Evolutionary conservation across 2,113 vertebrate genomes (phyloP).

Genomic region (Cyanoliseus patagonus): DNA sequence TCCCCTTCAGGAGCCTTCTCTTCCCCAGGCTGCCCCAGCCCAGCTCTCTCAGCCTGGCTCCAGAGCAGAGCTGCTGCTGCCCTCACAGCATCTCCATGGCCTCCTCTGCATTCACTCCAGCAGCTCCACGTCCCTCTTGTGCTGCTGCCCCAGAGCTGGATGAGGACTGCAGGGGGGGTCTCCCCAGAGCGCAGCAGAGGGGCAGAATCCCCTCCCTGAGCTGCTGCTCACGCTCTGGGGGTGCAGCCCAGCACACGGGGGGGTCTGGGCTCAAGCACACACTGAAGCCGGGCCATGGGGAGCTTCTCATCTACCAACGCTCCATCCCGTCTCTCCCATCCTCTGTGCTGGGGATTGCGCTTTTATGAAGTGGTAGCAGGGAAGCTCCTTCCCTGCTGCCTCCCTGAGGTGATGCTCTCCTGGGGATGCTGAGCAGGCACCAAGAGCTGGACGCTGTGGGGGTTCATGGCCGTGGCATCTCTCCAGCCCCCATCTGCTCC

Average conservation of each 20-base stretch:
- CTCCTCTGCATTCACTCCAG: too few species aligned
- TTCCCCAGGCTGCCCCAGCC: too few species aligned
- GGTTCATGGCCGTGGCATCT: accelerated
- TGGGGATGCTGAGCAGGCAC: background rate
- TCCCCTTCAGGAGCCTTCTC: too few species aligned
- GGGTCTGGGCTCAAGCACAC: background rate
- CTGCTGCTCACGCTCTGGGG: background rate
- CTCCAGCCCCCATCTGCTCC: background rate
- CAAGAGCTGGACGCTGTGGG: background rate
- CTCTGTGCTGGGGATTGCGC: too few species aligned
- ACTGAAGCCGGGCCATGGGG: background rate
- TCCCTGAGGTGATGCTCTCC: accelerated
- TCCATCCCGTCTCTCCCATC: background rate
- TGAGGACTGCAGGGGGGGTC: too few species aligned
- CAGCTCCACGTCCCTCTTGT: too few species aligned
- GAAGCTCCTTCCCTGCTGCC: background rate
- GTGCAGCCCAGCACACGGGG: background rate
- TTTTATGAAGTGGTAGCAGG: background rate
- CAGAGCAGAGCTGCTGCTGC: too few species aligned
- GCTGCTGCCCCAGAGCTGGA: too few species aligned
- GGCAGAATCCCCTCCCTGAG: accelerated
- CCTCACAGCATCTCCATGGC: too few species aligned
- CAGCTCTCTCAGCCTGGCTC: too few species aligned
- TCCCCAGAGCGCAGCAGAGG: too few species aligned
- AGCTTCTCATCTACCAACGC: background rate